A percentile compares a stretch with the other conserved stretches of the same genome.
phyloP scores from a whole-genome alignment of 2,888 invertebrate genomes.

The Stramonita haemastoma region DNA sequence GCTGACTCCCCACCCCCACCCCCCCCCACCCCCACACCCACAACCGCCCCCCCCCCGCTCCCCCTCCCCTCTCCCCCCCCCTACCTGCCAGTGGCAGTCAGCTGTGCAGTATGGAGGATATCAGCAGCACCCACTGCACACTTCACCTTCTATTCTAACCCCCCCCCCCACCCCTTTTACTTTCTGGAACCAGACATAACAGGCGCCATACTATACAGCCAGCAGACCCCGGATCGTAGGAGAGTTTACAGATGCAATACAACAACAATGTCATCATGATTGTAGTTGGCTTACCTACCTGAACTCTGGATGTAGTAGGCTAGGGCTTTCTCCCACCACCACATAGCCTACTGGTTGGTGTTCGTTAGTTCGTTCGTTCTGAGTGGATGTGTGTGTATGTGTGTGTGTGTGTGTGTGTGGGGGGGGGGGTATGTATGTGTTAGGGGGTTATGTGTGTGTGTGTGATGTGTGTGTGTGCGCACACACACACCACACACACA shows the following conservation, averaged over 20 bases:
- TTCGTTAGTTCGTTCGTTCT: neutral
- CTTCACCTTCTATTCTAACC: neutral
- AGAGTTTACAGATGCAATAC: constrained; percentile 1
- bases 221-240: neutral
- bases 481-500: no score
- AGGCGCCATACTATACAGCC: neutral
- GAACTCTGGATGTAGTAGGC: no score
- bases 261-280: neutral
- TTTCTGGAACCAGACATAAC: no score
- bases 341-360: neutral
- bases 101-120: neutral
- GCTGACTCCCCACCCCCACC: no score
- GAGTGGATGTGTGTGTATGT: neutral
- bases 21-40: no score
- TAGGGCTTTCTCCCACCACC: no score
- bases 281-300: no score
- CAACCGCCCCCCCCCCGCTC: neutral
- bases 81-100: neutral
- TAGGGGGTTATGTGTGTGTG: no score
- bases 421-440: neutral
- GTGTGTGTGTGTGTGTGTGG: neutral
- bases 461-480: no score
- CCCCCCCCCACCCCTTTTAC: no score
- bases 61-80: neutral
- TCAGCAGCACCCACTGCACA: constrained; percentile 4